A percentile compares a stretch with the other conserved stretches of the same genome.
These are phyloP conservation scores for Meandrusa payeni DNA, from an alignment of 2,888 invertebrate genomes.

Conservation along the genomic window DNA sequence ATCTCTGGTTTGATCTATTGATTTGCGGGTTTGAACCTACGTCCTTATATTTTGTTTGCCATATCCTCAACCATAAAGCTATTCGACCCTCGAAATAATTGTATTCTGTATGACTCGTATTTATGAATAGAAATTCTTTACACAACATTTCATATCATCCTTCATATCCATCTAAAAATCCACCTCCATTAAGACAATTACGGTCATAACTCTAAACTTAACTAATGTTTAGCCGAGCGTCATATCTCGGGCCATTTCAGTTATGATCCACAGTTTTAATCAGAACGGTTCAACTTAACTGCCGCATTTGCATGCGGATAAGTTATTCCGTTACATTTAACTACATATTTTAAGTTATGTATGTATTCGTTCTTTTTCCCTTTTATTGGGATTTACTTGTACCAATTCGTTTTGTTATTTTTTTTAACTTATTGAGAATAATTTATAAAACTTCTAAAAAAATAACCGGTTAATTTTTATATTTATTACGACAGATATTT, in stretches of 20 bases:
- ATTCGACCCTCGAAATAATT: no score
- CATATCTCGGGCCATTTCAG: slow-evolving; percentile 50
- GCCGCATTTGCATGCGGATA: slow-evolving; percentile 64
- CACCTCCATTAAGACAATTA: slow-evolving; percentile 20
- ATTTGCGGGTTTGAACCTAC: no score
- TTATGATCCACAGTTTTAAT: slow-evolving; percentile 60
- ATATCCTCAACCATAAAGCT: no score
- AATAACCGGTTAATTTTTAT: no score
- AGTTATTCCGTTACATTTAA: slow-evolving; percentile 64
- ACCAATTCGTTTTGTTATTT: no score
- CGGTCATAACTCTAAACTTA: slow-evolving; percentile 24
- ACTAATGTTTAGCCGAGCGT: slow-evolving; percentile 45
- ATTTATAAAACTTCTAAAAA: neutral
- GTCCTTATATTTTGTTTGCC: no score
- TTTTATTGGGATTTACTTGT: no score
- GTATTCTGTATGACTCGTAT: no score
- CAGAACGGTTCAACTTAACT: slow-evolving; percentile 73
- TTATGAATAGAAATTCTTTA: no score
- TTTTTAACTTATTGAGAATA: neutral
- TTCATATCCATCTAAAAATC: slow-evolving; percentile 12
- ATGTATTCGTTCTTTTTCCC: no score
- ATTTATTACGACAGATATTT: no score
- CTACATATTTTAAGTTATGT: slow-evolving; percentile 33
- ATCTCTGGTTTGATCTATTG: no score
- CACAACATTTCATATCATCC: neutral